Evolutionary conservation across 2,797 vertebrate genomes (phyloP).

Genomic region (Neosalanx taihuensis): DNA sequence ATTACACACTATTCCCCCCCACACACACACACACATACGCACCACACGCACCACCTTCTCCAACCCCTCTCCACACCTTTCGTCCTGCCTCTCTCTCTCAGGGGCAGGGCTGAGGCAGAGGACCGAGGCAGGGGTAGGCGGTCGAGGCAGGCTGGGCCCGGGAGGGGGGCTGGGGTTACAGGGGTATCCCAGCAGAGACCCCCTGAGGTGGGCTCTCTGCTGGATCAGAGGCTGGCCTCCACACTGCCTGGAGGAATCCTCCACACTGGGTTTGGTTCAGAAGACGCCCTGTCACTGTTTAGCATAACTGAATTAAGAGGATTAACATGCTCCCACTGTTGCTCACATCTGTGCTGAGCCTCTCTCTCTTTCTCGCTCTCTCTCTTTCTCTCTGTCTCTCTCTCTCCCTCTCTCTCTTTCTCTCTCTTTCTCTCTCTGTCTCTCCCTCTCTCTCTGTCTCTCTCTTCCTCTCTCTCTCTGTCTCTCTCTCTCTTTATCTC

Average conservation of each 20-base stretch:
- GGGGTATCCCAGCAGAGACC: constrained; percentile 67
- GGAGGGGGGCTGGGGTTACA: constrained; percentile 55
- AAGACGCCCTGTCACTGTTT: constrained; percentile 69
- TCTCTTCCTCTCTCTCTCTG: constrained; percentile 31
- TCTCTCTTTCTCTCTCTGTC: constrained; percentile 35
- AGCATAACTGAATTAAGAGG: constrained; percentile 78
- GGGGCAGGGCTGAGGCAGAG: constrained; percentile 27
- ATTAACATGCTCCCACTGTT: constrained; percentile 72
- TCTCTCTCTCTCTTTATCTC: constrained; percentile 28
- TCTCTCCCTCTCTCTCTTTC: constrained; percentile 3
- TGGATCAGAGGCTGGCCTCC: constrained; percentile 60
- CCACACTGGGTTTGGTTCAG: constrained; percentile 70
- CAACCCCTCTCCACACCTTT: constrained; percentile 1
- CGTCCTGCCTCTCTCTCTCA: constrained; percentile 27
- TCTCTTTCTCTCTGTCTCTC: constrained; percentile 1
- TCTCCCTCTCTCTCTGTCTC: constrained; percentile 43
- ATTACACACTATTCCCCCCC: constrained; percentile 27
- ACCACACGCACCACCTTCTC: not conserved
- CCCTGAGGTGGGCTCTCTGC: constrained; percentile 59
- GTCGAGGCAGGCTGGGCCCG: constrained; percentile 36
- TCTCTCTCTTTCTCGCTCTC: not conserved
- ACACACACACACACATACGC: no score
- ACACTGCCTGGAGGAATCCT: constrained; percentile 60
- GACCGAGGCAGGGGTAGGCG: constrained; percentile 35
- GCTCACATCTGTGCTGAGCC: constrained; percentile 68